Conservation (phyloP, 2,888 invertebrate genomes). For the Polydrusus pterygomalis region DNA sequence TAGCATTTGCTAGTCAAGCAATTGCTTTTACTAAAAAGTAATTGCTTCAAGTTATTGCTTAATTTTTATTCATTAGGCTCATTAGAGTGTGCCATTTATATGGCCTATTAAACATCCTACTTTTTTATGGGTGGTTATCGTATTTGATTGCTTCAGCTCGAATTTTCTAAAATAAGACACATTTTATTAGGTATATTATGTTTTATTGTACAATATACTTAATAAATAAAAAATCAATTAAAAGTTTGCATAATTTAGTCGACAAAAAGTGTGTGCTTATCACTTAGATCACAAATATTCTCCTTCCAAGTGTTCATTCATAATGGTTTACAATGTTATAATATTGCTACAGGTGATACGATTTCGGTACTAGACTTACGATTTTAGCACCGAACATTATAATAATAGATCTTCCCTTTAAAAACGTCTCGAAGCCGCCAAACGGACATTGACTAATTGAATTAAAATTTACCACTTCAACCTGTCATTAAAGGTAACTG, state of each 20-base stretch:
- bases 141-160: too few species aligned
- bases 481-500: neutral
- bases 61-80: too few species aligned
- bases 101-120: too few species aligned
- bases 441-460: neutral
- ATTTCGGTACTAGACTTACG: constrained; percentile 40
- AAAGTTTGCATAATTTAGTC: constrained; percentile 54
- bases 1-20: too few species aligned
- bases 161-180: constrained; percentile 22
- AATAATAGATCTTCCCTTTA: constrained; percentile 15
- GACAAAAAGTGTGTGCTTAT: constrained; percentile 56
- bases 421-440: constrained; percentile 1
- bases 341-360: constrained; percentile 49
- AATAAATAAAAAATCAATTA: constrained; percentile 55
- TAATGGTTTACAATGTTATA: constrained; percentile 41
- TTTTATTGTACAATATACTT: constrained; percentile 56
- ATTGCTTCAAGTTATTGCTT: too few species aligned
- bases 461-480: neutral
- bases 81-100: too few species aligned
- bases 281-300: constrained; percentile 57
- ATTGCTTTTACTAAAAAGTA: too few species aligned
- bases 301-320: constrained; percentile 48
- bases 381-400: constrained; percentile 33
- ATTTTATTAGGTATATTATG: constrained; percentile 46
- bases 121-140: too few species aligned